Evolutionary conservation across 2,888 invertebrate species (phyloP).

Genomic region (Ophion ventricosus): DNA sequence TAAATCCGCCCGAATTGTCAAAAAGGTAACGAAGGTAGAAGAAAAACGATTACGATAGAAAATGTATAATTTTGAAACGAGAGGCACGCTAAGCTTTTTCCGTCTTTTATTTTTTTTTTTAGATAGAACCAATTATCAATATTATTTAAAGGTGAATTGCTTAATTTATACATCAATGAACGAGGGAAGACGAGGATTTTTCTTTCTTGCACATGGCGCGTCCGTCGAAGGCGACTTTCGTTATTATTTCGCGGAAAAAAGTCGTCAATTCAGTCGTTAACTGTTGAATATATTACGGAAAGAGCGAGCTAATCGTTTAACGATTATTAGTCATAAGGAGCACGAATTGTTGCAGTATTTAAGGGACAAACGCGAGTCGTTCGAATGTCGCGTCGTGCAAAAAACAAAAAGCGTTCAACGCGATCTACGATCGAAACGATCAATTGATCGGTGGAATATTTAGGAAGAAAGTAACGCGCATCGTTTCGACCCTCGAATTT

Average conservation of each 20-base stretch:
- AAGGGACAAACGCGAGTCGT: slow-evolving; percentile 37
- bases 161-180: slow-evolving; percentile 55
- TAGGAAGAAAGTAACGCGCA: neutral
- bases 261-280: slow-evolving; percentile 37
- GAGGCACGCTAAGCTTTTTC: slow-evolving; percentile 45
- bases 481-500: slow-evolving; percentile 20
- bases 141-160: slow-evolving; percentile 65
- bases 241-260: slow-evolving; percentile 31
- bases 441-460: slow-evolving; percentile 3
- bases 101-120: slow-evolving; percentile 47
- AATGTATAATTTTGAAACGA: slow-evolving; percentile 29
- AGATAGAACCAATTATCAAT: slow-evolving; percentile 70
- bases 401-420: neutral
- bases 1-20: slow-evolving; percentile 67
- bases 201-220: slow-evolving; percentile 40
- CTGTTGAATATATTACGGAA: slow-evolving; percentile 16
- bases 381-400: slow-evolving; percentile 39
- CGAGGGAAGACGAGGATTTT: slow-evolving; percentile 17
- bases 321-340: slow-evolving; percentile 40
- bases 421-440: neutral
- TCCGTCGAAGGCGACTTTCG: slow-evolving; percentile 30
- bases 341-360: slow-evolving; percentile 62
- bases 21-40: slow-evolving; percentile 59
- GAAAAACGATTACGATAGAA: slow-evolving; percentile 26
- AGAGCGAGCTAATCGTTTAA: slow-evolving; percentile 45